Evolutionary conservation across 1,140 invertebrate species (phyloP), one percentile per base, ranked within the genome.

Genomic region (Maconellicoccus hirsutus): DNA sequence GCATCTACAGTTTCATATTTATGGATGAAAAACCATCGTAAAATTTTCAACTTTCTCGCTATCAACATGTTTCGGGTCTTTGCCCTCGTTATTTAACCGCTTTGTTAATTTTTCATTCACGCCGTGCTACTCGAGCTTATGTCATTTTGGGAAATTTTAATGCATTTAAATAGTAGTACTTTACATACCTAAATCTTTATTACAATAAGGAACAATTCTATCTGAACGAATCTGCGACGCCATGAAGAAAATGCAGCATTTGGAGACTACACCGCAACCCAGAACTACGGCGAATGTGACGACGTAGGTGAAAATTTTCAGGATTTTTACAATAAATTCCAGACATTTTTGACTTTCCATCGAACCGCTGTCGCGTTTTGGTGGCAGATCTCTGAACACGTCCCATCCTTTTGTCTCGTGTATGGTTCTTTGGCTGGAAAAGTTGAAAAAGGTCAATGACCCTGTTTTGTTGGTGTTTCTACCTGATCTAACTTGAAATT

Each of bases 381-480:
- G 87, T 8, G 93, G 93, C 70, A 92, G 89, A 79, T 93, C 89
- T 77, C 92, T 83, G 82, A 96, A 96, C 16, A 95, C 92, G 84
- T 96, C 93, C 93, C 93, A 96, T 86, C 89, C 91, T 88, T 94
- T 94, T 72, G 91, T 93, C 78, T 94, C 92, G 76, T 85, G 85
- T 73, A 92, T 86, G 59, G 89, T 92, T 74, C 91, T 82, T 79
- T 90, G 89, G 77, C 91, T 94, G 82, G 25, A 76, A 75, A 19
- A 71, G 38, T 66, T 39, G 33, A 22, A 69, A 26, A 33, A n/a
- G n/a, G n/a, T n/a, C n/a, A n/a, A n/a, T n/a, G n/a, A n/a, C n/a
- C n/a, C n/a, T n/a, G n/a, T n/a, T n/a, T n/a, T n/a, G n/a, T n/a
- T n/a, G n/a, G n/a, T n/a, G n/a, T n/a, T n/a, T n/a, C n/a, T n/a